Evolutionary conservation across 2,113 vertebrate genomes (phyloP).

Genomic region (Crocuta crocuta): DNA sequence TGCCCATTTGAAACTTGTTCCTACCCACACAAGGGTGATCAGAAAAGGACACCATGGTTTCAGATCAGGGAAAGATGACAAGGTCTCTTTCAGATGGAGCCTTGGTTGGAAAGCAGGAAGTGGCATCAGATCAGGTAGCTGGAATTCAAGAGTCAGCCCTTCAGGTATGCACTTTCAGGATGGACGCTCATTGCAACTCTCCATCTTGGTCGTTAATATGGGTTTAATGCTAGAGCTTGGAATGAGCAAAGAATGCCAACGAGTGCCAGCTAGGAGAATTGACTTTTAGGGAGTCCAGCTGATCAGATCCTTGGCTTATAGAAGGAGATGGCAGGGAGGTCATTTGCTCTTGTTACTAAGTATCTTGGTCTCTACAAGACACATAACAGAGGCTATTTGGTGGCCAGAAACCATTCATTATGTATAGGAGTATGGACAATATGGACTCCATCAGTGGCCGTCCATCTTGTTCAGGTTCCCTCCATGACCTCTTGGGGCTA

Average conservation of each 20-base stretch:
- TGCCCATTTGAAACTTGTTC: not conserved
- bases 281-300: not conserved
- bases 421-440: not conserved
- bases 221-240: not conserved
- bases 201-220: not conserved
- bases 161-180: not conserved
- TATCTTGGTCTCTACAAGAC: not conserved
- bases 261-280: no score
- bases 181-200: fast-evolving
- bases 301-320: not conserved
- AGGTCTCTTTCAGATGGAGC: not conserved
- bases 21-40: not conserved
- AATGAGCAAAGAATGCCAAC: not conserved
- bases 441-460: not conserved
- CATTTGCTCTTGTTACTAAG: not conserved
- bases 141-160: not conserved
- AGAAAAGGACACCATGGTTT: not conserved
- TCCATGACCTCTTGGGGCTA: not conserved
- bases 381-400: not conserved
- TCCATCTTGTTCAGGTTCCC: not conserved
- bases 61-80: not conserved
- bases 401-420: not conserved
- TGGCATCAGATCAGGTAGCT: not conserved
- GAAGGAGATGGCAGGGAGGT: not conserved
- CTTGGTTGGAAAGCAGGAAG: not conserved